Evolutionary conservation across 2,113 vertebrate species (phyloP).

Genomic region (Aptenodytes patagonicus): DNA sequence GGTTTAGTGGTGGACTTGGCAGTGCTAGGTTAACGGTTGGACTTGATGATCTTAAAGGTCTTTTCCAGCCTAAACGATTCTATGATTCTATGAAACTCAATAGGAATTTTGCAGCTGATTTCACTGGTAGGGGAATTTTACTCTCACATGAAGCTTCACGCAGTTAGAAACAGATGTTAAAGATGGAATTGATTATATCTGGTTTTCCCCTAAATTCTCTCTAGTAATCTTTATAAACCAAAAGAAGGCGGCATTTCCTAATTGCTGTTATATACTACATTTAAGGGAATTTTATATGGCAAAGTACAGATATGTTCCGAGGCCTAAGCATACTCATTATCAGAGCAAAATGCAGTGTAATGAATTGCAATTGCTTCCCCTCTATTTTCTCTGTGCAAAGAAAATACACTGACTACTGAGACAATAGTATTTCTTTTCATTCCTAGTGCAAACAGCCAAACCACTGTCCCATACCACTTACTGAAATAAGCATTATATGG

Average conservation of each 20-base stretch:
- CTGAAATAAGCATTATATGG: background rate
- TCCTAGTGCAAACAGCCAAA: background rate
- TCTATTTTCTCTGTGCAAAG: background rate
- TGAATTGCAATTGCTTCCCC: background rate
- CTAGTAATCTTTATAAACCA: background rate
- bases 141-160: background rate
- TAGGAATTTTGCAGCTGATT: background rate
- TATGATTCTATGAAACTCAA: background rate
- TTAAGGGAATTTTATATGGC: background rate
- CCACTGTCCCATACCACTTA: background rate
- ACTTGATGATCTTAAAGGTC: too few species aligned
- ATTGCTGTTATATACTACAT: background rate
- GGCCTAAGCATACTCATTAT: background rate
- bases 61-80: too few species aligned
- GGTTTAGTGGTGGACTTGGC: too few species aligned
- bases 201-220: background rate
- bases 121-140: background rate
- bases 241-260: background rate
- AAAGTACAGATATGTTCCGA: background rate
- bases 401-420: background rate
- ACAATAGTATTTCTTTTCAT: background rate
- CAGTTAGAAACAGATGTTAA: conserved; percentile 46
- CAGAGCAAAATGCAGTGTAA: background rate
- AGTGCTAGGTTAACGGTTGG: too few species aligned
- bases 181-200: conserved; percentile 26